Base-by-base conservation (phyloP, 1,140 invertebrate species). In the Tetraneura akinire region DNA sequence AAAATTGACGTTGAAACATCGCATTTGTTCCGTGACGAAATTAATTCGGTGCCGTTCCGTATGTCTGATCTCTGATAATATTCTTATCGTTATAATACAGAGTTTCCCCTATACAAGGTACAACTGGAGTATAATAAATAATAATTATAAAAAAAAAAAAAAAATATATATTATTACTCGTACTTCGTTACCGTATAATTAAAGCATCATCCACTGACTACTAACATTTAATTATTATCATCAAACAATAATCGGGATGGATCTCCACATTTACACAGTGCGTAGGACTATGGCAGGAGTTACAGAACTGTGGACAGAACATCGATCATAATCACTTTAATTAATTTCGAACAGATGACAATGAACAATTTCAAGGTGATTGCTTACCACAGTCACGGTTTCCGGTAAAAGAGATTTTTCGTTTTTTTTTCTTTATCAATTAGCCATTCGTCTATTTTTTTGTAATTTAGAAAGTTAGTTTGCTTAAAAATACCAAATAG, bases 1-100 rank as follows among this genome's bases (percentile, higher is more conserved):
- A 18, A 18, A 51, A 70, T 70, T 51, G 47, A 71, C 45, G 23
- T 71, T 49, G 68, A 71, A 71, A 71, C 47, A 29, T 71, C 16
- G 32, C 49, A 42, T 76, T 76, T 47, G 71, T 76, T 55, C 71
- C 71, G 14, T 76, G 71, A 76, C 71, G 49, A 42, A 76, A 57
- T 23, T 0, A 42, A 42, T 76, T 76, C 51, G 57, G 29, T 57
- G 71, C 51, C 71, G 71, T 76, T 76, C 51, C 71, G 71, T 57
- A 57, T 21, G 71, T 42, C 51, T 37, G 23, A 42, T 57, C 23
- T 51, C 8, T 29, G 16, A 13, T 29, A 49, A 51, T 51, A 51
- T 29, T 29, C 23, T 51, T 13, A 29, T 71, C 47, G 23, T 8
- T 29, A 26, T 70, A 70, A n/a, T n/a, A n/a, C n/a, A 6, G 4